Conservation (phyloP, 1,140 invertebrate species). For the Rhopalosiphum maidis region DNA sequence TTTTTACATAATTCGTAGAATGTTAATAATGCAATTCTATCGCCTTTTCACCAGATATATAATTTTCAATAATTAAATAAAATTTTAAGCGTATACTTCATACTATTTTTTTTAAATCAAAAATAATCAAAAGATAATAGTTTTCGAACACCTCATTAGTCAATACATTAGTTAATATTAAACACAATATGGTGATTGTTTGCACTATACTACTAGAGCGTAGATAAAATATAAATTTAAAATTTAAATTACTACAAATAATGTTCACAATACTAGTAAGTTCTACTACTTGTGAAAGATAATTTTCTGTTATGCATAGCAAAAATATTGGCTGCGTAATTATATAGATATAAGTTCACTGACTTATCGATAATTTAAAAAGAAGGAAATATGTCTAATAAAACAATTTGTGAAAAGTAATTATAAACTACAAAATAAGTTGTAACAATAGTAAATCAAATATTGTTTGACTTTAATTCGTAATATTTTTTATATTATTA, state of each 20-base stretch:
- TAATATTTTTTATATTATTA: background rate
- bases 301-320: background rate
- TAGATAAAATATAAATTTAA: background rate
- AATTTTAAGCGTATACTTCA: background rate
- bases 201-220: background rate
- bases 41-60: background rate
- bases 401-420: background rate
- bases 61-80: background rate
- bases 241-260: background rate
- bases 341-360: background rate
- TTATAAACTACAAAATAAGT: background rate
- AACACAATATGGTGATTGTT: background rate
- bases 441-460: background rate
- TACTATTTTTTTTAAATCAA: background rate
- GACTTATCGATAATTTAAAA: background rate
- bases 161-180: background rate
- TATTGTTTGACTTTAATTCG: background rate
- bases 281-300: background rate
- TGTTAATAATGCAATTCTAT: background rate
- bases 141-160: background rate
- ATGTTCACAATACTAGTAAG: background rate
- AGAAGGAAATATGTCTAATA: background rate
- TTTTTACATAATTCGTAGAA: background rate
- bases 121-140: background rate
- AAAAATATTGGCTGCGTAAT: background rate